Base-by-base conservation (phyloP, 2,888 invertebrate genomes). In the Penaeus monodon region DNA sequence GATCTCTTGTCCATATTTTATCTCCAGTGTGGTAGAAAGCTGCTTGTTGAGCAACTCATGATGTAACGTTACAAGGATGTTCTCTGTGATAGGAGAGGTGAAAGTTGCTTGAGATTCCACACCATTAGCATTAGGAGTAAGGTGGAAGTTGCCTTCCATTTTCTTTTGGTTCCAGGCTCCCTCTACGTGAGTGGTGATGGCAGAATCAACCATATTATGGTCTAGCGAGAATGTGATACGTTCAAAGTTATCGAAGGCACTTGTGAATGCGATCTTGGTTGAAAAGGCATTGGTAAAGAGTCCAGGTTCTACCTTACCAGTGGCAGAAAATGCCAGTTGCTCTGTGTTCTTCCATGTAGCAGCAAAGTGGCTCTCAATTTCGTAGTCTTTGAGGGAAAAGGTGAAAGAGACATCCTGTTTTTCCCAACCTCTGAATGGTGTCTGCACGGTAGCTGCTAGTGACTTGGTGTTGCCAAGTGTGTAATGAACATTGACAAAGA, bases 321-420 rank as follows among this genome's bases (percentile, higher is more conserved):
- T 80, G 44, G 86, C 49, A 20, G 70, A 63, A 38, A 89, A 77
- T 20, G 76, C 49, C 33, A 88, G 65, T 24, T 82, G 81, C 68
- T 89, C 64, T 33, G 76, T 64, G 82, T 88, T 89, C 79, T 63
- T 84, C 87, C 87, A 89, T 29, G 84, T 88, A 38, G 78, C 82
- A 22, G 77, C 64, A 24, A 76, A 33, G 27, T 82, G 79, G 29
- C 83, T 78, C 64, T 57, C 73, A 57, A 83, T 14, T 22, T 81
- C 66, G 14, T 63, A 64, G n/a, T 64, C 44, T 22, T 74, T 77
- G 57, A 82, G n/a, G 27, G 88, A 65, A 27, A 85, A n/a, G 10
- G 57, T 66, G 33, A 88, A n/a, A 20, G 65, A 78, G 7, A 33
- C 76, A 57, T 85, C 78, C 65, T 89, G 89, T 65, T 89, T 89